Conservation (phyloP, 2,888 invertebrate species). For the Stenodera caucasica region DNA sequence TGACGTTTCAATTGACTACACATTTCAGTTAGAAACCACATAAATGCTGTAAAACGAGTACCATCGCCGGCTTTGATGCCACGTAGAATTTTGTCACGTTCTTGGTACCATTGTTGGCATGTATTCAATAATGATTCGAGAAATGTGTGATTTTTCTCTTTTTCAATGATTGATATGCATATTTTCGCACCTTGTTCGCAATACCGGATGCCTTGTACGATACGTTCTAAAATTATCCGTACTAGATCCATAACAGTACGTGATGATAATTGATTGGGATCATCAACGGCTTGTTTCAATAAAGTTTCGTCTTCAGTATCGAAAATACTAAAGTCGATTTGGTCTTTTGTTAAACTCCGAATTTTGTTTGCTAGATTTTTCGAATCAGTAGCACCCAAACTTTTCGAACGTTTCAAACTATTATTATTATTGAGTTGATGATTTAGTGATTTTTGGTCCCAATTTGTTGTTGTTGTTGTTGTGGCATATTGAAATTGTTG, state of each 20-base stretch:
- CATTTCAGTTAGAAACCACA: slow-evolving; percentile 89
- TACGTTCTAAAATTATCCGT: slow-evolving; percentile 76
- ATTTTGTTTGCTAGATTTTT: slow-evolving; percentile 68
- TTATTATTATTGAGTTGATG: slow-evolving; percentile 16
- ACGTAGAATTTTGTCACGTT: slow-evolving; percentile 69
- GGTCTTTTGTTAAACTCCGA: slow-evolving; percentile 67
- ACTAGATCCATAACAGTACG: slow-evolving; percentile 83
- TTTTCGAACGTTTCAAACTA: slow-evolving; percentile 77
- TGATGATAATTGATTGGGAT: slow-evolving; percentile 76
- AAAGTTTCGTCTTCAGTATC: slow-evolving; percentile 72
- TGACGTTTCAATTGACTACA: slow-evolving; percentile 81
- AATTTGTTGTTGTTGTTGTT: slow-evolving; percentile 44
- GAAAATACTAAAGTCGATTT: slow-evolving; percentile 76
- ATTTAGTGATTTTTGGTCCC: slow-evolving; percentile 35
- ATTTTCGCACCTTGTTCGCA: slow-evolving; percentile 83
- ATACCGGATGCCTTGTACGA: slow-evolving; percentile 75
- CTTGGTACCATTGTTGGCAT: slow-evolving; percentile 84
- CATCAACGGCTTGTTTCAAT: slow-evolving; percentile 76
- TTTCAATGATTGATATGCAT: slow-evolving; percentile 84
- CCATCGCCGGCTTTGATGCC: slow-evolving; percentile 62
- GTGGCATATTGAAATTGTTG: slow-evolving; percentile 31
- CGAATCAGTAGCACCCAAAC: slow-evolving; percentile 76
- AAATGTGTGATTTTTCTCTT: slow-evolving; percentile 85
- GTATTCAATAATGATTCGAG: slow-evolving; percentile 86
- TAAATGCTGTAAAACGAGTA: slow-evolving; percentile 77